phyloP scores from a whole-genome alignment of 2,797 vertebrate species.

The Cottoperca gobio region DNA sequence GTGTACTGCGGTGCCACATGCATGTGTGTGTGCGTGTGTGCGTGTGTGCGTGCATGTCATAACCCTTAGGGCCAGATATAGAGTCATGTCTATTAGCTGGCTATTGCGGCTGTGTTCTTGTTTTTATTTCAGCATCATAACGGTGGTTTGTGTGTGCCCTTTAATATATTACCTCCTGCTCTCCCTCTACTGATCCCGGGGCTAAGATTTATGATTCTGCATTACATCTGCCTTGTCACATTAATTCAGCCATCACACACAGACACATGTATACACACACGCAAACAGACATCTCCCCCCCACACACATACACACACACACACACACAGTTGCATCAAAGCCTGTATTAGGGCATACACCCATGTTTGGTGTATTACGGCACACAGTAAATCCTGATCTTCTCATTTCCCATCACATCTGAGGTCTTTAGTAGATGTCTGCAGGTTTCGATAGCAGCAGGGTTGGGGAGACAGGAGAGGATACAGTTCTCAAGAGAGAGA shows the following conservation, averaged over 20 bases:
- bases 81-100: slow-evolving; percentile 78
- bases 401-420: slow-evolving; percentile 46
- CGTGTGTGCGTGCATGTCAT: slow-evolving; percentile 32
- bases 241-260: slow-evolving; percentile 81
- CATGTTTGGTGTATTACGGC: slow-evolving; percentile 49
- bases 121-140: slow-evolving; percentile 74
- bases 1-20: slow-evolving; percentile 11
- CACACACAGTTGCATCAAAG: slow-evolving; percentile 54
- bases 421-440: slow-evolving; percentile 50
- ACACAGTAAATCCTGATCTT: slow-evolving; percentile 62
- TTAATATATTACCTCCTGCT: slow-evolving; percentile 73
- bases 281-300: slow-evolving; percentile 29
- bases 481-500: slow-evolving; percentile 6
- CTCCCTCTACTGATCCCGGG: slow-evolving; percentile 73
- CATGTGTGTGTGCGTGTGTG: neutral
- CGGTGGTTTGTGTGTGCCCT: slow-evolving; percentile 39
- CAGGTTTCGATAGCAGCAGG: slow-evolving; percentile 42
- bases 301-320: slow-evolving; percentile 1
- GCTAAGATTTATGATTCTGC: slow-evolving; percentile 84
- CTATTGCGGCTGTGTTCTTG: slow-evolving; percentile 62
- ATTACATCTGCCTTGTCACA: slow-evolving; percentile 83
- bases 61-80: slow-evolving; percentile 71
- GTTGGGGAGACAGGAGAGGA: slow-evolving; percentile 6
- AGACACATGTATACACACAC: slow-evolving; percentile 64
- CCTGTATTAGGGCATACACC: slow-evolving; percentile 51